Percentiles rank a stretch among this genome's conserved stretches.
phyloP scores from a whole-genome alignment of 2,888 invertebrate species.

The Synanthedon tipuliformis region DNA sequence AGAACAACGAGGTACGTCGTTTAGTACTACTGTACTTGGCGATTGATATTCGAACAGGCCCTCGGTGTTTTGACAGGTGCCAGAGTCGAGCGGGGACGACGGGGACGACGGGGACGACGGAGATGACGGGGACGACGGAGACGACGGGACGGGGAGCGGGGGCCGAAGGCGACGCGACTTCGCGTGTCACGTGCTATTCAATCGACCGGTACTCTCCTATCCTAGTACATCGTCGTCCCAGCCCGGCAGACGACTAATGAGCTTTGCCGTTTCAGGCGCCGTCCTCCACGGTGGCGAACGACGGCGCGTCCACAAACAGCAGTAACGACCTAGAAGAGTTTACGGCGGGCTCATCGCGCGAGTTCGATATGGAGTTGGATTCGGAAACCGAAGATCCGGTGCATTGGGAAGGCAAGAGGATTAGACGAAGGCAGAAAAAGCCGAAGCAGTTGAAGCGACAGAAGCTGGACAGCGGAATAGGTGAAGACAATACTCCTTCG shows the following conservation, averaged over 20 bases:
- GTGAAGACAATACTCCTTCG: constrained; percentile 50
- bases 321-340: neutral
- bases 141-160: neutral
- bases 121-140: neutral
- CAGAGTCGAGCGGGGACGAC: neutral
- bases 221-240: no score
- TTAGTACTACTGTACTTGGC: no score
- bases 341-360: neutral
- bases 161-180: neutral
- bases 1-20: neutral
- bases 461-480: constrained; percentile 74
- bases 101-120: neutral
- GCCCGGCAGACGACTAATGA: neutral
- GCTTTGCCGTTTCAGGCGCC: neutral
- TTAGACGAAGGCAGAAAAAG: constrained; percentile 5
- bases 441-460: constrained; percentile 43
- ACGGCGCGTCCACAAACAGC: neutral
- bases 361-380: neutral
- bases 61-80: neutral
- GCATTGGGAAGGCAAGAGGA: constrained; percentile 2
- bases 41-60: no score
- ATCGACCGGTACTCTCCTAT: no score
- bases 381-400: constrained; percentile 6
- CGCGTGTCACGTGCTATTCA: no score
- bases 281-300: constrained; percentile 7